A percentile compares a stretch with the other conserved stretches of the same genome.
Evolutionary conservation across 2,888 invertebrate species (phyloP).

Genomic region (Zhengitettix transpicula): DNA sequence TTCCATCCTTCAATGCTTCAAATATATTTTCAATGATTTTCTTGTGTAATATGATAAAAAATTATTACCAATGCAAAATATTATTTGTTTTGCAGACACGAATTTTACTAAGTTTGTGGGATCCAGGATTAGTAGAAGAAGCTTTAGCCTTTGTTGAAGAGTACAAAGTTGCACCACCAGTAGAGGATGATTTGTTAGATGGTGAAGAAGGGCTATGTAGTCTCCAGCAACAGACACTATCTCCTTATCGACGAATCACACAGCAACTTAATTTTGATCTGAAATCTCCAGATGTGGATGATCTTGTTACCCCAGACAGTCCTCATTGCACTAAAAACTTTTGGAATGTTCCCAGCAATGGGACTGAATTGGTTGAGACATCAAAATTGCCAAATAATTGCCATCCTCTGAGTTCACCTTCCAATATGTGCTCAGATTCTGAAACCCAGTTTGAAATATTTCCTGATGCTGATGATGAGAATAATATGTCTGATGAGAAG

Average conservation of each 20-base stretch:
- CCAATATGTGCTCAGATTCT: conserved; percentile 2
- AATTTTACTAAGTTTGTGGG: conserved; percentile 68
- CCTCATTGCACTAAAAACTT: conserved; percentile 43
- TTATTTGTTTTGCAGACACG: conserved; percentile 36
- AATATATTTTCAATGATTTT: too few relatives aligned
- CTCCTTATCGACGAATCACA: conserved; percentile 59
- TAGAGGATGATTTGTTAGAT: conserved; percentile 19
- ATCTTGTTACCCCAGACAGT: conserved; percentile 44
- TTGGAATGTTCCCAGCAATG: conserved; percentile 25
- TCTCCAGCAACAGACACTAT: conserved; percentile 35
- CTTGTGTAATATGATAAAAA: too few relatives aligned
- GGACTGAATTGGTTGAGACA: not conserved
- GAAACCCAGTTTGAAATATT: conserved; percentile 38
- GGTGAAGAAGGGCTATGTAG: conserved; percentile 22
- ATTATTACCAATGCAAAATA: too few relatives aligned
- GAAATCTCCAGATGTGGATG: conserved; percentile 50
- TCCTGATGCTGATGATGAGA: conserved; percentile 35
- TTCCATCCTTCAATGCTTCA: too few relatives aligned
- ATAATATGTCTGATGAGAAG: conserved; percentile 13
- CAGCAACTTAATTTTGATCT: conserved; percentile 59
- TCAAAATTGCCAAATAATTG: not conserved
- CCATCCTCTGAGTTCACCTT: not conserved
- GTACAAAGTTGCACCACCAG: conserved; percentile 37
- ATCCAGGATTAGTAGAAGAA: conserved; percentile 70
- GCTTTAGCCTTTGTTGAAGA: conserved; percentile 68